Base-by-base conservation (phyloP, 1,140 invertebrate genomes). In the Mizuhopecten yessoensis region DNA sequence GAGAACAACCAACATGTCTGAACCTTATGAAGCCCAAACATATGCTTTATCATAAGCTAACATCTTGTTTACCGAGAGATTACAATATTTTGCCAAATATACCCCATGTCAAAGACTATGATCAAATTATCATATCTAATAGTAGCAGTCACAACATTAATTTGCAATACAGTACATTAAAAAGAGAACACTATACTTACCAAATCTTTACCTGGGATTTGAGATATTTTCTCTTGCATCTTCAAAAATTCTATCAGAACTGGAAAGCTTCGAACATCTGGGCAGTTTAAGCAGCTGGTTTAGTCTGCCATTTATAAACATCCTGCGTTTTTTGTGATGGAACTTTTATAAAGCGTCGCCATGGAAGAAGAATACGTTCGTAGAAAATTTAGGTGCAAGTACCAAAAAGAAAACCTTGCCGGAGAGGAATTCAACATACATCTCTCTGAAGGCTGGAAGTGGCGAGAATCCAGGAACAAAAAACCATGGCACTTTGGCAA, bases 341-440 rank as follows among this genome's bases (percentile, higher is more conserved):
- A 29, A 75, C 57, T 75, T 75, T 75, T 75, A 75, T 5, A 75
- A 75, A 75, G 57, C n/a, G 57, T 75, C 57, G 57, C 11, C 57
- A 75, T 9, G n/a, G 57, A 75, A 75, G 57, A 75, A 75, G 57
- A 75, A 75, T 29, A 17, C n/a, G 17, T 75, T n/a, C 57, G 29
- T 75, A 75, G 57, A 75, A 29, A 75, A 75, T 75, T 75, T 75
- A 75, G 57, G 57, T 75, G 57, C 57, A 75, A 75, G 57, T 75
- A 75, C 57, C 57, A 75, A 75, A 75, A 75, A n/a, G n/a, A 75
- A 75, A 75, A 75, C 11, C 57, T 75, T 75, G 57, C 57, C 57
- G 29, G 23, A 75, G 57, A 75, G 57, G 57, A n/a, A 29, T 75
- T 75, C 57, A 75, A 75, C 57, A 75, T 75, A 75, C 57, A 75